A percentile compares a stretch with the other conserved stretches of the same genome.
phyloP scores from a whole-genome alignment of 2,797 vertebrate species.

The Periophthalmus magnuspinnatus region DNA sequence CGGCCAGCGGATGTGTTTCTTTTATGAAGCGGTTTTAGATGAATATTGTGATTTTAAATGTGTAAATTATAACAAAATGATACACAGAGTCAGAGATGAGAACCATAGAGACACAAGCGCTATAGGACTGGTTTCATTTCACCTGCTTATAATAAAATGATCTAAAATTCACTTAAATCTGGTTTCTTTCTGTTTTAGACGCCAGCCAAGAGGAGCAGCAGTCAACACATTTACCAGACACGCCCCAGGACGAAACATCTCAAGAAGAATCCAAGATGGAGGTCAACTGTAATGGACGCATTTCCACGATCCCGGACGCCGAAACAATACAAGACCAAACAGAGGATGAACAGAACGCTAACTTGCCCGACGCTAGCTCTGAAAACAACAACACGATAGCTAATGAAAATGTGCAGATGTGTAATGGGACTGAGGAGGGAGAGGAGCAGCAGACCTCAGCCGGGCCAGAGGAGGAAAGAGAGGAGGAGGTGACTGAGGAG shows the following conservation, averaged over 20 bases:
- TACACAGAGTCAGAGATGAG: too few species aligned
- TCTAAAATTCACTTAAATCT: not conserved
- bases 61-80: too few species aligned
- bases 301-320: conserved; percentile 50
- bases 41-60: too few species aligned
- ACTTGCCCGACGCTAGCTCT: conserved; percentile 29
- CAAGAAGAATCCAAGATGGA: conserved; percentile 68
- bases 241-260: conserved; percentile 1
- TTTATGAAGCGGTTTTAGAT: too few species aligned
- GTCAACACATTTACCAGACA: conserved; percentile 26
- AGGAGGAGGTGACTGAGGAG: conserved; percentile 39
- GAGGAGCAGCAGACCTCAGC: conserved; percentile 15
- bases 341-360: conserved; percentile 55
- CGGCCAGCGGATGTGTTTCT: too few species aligned
- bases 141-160: not conserved
- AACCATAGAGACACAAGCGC: too few species aligned
- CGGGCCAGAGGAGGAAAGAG: conserved; percentile 53
- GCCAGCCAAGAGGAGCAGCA: conserved; percentile 43
- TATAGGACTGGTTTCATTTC: too few species aligned
- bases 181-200: conserved; percentile 39
- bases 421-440: conserved; percentile 46
- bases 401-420: conserved; percentile 51
- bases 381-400: conserved; percentile 26
- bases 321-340: conserved; percentile 44
- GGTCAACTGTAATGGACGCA: conserved; percentile 84